Percentiles rank a stretch among this genome's conserved stretches.
Conservation (phyloP, 2,113 vertebrate genomes). For the Colinus virginianus region DNA sequence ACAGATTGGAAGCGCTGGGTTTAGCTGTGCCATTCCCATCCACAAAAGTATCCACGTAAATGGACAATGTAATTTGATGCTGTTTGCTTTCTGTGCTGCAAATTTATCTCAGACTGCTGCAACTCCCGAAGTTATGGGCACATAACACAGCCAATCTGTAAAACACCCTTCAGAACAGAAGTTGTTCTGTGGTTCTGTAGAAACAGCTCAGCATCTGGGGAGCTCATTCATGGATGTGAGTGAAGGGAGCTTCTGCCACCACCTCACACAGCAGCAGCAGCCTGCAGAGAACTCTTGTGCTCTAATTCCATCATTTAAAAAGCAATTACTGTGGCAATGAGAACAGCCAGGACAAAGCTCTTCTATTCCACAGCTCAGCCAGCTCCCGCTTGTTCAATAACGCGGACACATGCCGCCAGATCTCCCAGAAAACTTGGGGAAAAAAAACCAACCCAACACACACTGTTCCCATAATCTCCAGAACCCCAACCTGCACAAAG, state of each 20-base stretch:
- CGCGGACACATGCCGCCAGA: neutral
- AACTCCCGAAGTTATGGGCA: neutral
- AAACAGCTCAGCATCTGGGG: neutral
- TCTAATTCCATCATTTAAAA: neutral
- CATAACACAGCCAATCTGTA: neutral
- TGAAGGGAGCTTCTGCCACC: neutral
- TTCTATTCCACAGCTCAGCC: neutral
- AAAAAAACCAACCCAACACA: neutral
- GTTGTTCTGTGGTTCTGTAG: neutral
- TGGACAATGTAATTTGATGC: neutral
- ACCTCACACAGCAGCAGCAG: neutral
- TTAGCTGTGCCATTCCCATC: neutral
- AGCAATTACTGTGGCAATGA: neutral
- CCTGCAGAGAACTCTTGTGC: neutral
- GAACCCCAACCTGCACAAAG: neutral
- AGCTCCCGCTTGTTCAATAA: neutral
- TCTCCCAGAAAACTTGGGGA: neutral
- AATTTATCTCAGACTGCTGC: neutral
- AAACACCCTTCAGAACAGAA: neutral
- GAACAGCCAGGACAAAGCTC: neutral
- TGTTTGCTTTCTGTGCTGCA: neutral
- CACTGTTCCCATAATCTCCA: neutral
- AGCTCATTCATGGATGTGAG: neutral
- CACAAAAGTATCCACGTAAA: neutral
- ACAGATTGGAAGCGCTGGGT: accelerated